Evolutionary conservation across 2,888 invertebrate species (phyloP), one percentile per base, ranked within the genome.

Genomic region (Pandemis heparana): DNA sequence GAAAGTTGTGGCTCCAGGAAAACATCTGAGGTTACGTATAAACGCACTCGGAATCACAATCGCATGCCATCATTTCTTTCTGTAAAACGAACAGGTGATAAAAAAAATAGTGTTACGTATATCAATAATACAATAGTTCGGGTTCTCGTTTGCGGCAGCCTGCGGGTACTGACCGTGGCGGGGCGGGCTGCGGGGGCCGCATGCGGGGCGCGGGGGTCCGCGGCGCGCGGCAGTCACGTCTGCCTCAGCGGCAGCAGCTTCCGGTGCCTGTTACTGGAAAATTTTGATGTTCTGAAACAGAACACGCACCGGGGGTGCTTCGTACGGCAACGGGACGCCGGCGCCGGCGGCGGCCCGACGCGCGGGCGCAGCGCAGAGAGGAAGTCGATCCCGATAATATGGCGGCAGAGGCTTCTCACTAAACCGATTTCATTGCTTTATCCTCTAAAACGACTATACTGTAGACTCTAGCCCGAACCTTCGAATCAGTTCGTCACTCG

Each of bases 221-320:
- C 91, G 88, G 84, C 83, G 87, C 91, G 92, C 92, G 92, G 92
- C 96, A 97, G 97, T 98, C 98, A 98, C 98, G 98, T 98, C 97
- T 98, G 98, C 96, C 98, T 97, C 96, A 98, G 97, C 92, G 98
- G 98, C 95, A 98, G 97, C 95, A 98, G 96, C 96, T 98, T 98
- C 96, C 98, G 97, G 96, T 98, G 98, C 96, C 98, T 98, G 96
- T 98, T 98, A 96, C 98, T 97, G 96, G 97, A 97, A 97, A 97
- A 98, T 97, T 98, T 98, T 96, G 97, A 97, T 96, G 97, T 97
- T 97, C 97, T 97, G 94, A 84, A 94, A 94, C 79, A 85, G 79
- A 81, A 81, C 71, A 69, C 73, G 69, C 73, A 73, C 73, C 73
- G n/a, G 41, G 59, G 73, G 73, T 69, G 73, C 73, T 74, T 74